phyloP scores from a whole-genome alignment of 2,888 invertebrate species.

The Drosophila siamana region DNA sequence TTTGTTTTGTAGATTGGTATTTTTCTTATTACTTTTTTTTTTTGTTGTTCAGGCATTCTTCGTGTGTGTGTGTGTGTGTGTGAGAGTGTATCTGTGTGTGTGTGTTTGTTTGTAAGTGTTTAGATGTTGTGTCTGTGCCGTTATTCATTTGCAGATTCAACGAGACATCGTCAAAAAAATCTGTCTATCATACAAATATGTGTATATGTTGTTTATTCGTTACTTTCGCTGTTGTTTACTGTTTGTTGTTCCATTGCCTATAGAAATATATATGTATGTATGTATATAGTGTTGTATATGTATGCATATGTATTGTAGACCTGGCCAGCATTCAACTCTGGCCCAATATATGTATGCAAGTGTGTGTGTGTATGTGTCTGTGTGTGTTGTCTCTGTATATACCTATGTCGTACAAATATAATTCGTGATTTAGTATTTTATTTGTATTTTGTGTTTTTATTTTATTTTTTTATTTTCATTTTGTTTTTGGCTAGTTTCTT shows the following conservation, averaged over 20 bases:
- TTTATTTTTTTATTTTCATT: slow-evolving; percentile 18
- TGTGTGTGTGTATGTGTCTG: slow-evolving; percentile 10
- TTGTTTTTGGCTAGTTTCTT: slow-evolving; percentile 41
- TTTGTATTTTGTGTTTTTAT: slow-evolving; percentile 13
- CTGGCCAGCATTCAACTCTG: slow-evolving; percentile 32
- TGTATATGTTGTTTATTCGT: slow-evolving; percentile 10
- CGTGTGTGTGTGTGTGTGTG: slow-evolving; percentile 22
- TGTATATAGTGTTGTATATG: slow-evolving; percentile 33
- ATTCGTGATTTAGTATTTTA: slow-evolving; percentile 27
- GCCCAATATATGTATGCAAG: slow-evolving; percentile 39
- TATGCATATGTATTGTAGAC: slow-evolving; percentile 54
- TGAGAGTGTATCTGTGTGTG: slow-evolving; percentile 12
- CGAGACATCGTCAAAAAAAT: slow-evolving; percentile 4
- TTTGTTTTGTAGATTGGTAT: slow-evolving; percentile 44
- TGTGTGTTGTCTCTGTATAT: slow-evolving; percentile 9
- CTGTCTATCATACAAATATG: slow-evolving; percentile 55
- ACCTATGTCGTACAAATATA: slow-evolving; percentile 21
- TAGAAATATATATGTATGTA: slow-evolving; percentile 55
- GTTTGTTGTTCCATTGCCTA: slow-evolving; percentile 28
- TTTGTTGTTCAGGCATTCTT: slow-evolving; percentile 18
- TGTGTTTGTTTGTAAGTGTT: slow-evolving; percentile 28
- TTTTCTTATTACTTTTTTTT: slow-evolving; percentile 13
- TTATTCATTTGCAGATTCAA: slow-evolving; percentile 22
- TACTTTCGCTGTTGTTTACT: slow-evolving; percentile 18
- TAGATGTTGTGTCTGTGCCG: slow-evolving; percentile 34